Conservation (phyloP, 92 coral and sea anemone genomes). For the Bergia puertoricense region DNA sequence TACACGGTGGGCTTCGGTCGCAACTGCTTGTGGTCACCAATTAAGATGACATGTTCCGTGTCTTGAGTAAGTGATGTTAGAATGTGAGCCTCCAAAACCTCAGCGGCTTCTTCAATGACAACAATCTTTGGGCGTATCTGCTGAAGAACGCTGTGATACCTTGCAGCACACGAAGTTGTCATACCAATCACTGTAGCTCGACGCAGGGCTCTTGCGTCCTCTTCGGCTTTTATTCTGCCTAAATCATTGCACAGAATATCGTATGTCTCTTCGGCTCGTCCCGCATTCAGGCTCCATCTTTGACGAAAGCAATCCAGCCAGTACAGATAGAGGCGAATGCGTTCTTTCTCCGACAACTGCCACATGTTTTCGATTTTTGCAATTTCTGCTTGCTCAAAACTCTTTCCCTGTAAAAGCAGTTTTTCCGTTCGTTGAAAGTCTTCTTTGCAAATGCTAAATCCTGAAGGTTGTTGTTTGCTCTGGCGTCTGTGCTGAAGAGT, state of each 20-base stretch:
- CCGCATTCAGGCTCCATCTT: conserved; percentile 22
- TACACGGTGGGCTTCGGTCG: conserved; percentile 80
- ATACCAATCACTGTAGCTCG: conserved; percentile 72
- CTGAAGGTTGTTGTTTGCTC: neutral
- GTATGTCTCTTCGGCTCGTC: conserved; percentile 50
- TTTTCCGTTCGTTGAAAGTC: conserved; percentile 5
- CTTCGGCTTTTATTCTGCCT: conserved; percentile 14
- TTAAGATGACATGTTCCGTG: conserved; percentile 72
- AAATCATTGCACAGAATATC: conserved; percentile 42
- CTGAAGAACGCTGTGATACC: conserved; percentile 57
- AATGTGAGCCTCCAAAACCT: conserved; percentile 82
- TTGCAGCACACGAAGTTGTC: conserved; percentile 87
- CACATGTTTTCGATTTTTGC: conserved; percentile 51
- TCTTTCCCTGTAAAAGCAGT: conserved; percentile 29
- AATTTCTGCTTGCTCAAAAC: conserved; percentile 57
- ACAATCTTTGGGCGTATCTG: conserved; percentile 68
- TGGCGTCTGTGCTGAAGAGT: neutral
- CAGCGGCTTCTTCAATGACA: conserved; percentile 86
- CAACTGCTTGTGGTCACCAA: conserved; percentile 89
- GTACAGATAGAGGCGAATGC: conserved; percentile 64
- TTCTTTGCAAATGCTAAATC: neutral
- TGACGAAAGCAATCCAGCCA: conserved; percentile 62
- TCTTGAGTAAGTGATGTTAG: conserved; percentile 69
- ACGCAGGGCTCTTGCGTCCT: conserved; percentile 59
- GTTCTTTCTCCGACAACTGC: conserved; percentile 52